These are phyloP conservation scores for Symphodus melops DNA, from an alignment of 2,113 vertebrate species.

Conservation along the genomic window DNA sequence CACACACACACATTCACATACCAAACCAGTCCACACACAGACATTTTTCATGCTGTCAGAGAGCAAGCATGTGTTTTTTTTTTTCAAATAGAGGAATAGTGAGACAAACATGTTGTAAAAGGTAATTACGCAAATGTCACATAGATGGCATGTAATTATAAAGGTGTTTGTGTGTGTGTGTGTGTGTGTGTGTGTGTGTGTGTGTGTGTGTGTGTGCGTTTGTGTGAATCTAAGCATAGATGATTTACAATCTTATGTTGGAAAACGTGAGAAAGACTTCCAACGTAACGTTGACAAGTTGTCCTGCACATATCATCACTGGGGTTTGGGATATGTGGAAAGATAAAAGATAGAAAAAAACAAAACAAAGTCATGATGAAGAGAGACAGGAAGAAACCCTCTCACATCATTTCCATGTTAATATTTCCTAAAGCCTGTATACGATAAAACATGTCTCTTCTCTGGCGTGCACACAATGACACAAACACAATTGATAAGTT, in stretches of 20 bases:
- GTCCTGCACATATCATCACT: neutral
- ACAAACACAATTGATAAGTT: constrained; percentile 9
- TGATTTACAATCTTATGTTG: neutral
- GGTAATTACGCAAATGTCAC: constrained; percentile 45
- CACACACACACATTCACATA: neutral
- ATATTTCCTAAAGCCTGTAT: constrained; percentile 12
- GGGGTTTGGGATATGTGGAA: neutral
- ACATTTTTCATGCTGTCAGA: constrained; percentile 32
- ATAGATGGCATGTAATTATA: constrained; percentile 41
- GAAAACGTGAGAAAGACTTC: neutral
- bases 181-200: constrained; percentile 1
- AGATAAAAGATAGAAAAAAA: neutral
- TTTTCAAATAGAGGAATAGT: neutral
- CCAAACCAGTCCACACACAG: neutral
- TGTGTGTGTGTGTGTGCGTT: neutral
- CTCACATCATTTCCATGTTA: constrained; percentile 13
- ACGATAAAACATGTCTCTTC: constrained; percentile 3
- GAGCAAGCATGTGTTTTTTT: neutral
- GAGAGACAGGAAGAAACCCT: neutral
- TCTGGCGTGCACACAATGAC: neutral
- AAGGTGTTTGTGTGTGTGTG: neutral
- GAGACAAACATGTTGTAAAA: constrained; percentile 23
- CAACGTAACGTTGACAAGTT: neutral
- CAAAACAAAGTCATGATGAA: neutral
- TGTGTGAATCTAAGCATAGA: neutral